Evolutionary conservation across 1,140 invertebrate species (phyloP).

Genomic region (Solen grandis): DNA sequence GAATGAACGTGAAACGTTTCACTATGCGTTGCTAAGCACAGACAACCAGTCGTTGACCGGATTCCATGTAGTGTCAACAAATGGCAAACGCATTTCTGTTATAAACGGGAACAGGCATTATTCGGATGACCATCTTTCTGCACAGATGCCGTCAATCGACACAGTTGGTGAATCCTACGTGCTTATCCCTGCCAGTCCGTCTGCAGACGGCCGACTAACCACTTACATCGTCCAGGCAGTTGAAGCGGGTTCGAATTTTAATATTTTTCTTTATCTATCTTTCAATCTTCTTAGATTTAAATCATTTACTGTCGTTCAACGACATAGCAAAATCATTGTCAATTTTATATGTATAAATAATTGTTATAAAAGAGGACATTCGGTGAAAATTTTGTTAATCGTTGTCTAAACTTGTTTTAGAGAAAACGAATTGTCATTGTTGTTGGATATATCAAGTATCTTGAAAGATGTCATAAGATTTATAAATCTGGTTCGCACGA

Average conservation of each 20-base stretch:
- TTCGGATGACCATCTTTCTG: neutral
- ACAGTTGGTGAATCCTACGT: neutral
- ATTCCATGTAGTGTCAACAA: neutral
- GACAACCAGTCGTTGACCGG: neutral
- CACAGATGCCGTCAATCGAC: neutral
- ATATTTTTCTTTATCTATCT: too few species aligned
- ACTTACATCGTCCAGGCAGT: neutral
- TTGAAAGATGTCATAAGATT: too few species aligned
- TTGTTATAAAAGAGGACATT: too few species aligned
- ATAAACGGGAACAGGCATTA: neutral
- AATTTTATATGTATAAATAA: too few species aligned
- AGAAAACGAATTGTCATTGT: too few species aligned
- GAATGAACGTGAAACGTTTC: neutral
- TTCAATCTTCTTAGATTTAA: too few species aligned
- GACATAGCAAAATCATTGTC: too few species aligned
- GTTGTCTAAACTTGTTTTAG: too few species aligned
- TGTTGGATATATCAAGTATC: too few species aligned
- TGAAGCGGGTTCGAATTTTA: neutral
- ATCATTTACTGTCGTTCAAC: too few species aligned
- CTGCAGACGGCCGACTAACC: neutral
- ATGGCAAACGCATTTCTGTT: neutral
- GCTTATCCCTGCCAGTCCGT: neutral
- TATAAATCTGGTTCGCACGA: too few species aligned
- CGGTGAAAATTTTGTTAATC: too few species aligned
- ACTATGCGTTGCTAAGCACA: neutral